These are phyloP conservation scores for Microtus montanus DNA, from an alignment of 2,113 vertebrate species.

Conservation along the genomic window DNA sequence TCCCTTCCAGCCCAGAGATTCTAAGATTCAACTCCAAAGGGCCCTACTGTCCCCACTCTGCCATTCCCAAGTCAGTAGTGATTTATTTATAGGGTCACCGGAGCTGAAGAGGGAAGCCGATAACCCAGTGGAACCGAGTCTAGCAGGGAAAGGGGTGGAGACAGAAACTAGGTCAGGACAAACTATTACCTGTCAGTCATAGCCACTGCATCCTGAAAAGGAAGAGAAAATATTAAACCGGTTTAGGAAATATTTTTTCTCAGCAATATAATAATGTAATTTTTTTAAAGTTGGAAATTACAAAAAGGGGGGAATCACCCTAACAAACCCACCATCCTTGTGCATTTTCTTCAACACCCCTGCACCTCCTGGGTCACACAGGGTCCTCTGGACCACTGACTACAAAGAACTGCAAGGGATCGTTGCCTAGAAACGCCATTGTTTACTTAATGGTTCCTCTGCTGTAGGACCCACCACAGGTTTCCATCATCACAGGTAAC, in stretches of 20 bases:
- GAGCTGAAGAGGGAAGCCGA: not conserved
- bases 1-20: not conserved
- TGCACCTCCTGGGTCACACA: not conserved
- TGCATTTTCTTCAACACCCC: fast-evolving
- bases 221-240: slow-evolving; percentile 28
- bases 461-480: not conserved
- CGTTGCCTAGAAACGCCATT: not conserved
- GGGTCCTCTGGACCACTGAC: not conserved
- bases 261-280: not conserved
- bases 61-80: not conserved
- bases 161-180: not conserved
- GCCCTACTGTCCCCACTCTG: not conserved
- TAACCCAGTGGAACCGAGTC: not conserved
- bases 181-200: slow-evolving; percentile 90
- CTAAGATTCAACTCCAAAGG: not conserved
- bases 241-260: not conserved
- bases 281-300: not conserved
- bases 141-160: slow-evolving; percentile 10
- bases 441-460: not conserved
- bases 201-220: slow-evolving; percentile 89
- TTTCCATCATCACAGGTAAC: not conserved
- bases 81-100: not conserved
- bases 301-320: not conserved
- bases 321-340: not conserved
- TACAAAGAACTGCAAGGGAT: fast-evolving